phyloP scores from a whole-genome alignment of 2,113 vertebrate genomes.

The Ceuthmochares aereus region DNA sequence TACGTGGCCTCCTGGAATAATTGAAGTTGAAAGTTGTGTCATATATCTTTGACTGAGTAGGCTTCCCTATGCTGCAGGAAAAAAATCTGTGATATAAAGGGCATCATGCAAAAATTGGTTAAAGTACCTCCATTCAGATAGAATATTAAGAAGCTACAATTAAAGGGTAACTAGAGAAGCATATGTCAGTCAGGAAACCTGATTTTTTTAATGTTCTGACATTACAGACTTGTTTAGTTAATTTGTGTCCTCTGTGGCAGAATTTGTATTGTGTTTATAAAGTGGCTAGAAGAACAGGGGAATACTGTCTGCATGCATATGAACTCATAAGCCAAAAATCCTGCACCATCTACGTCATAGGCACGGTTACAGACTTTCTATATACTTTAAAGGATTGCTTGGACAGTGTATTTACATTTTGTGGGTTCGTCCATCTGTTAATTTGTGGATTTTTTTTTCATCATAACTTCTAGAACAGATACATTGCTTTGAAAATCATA shows the following conservation, averaged over 20 bases:
- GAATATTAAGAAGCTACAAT: background rate
- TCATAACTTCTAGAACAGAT: background rate
- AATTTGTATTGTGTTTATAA: background rate
- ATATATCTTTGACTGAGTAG: background rate
- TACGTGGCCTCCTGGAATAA: background rate
- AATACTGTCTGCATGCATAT: accelerated
- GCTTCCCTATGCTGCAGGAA: background rate
- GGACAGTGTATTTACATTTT: background rate
- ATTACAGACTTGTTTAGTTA: background rate
- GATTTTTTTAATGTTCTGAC: background rate
- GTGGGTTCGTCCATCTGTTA: background rate
- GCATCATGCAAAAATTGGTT: background rate
- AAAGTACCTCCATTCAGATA: background rate
- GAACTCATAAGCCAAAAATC: background rate
- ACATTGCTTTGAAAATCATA: background rate
- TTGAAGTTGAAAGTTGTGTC: background rate
- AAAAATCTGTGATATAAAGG: background rate
- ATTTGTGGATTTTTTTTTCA: background rate
- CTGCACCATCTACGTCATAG: background rate
- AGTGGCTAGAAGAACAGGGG: background rate
- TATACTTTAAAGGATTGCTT: background rate
- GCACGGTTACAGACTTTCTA: background rate
- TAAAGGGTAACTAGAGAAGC: background rate
- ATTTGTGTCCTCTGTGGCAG: background rate
- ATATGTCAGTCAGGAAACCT: background rate